Percentiles rank a stretch among this genome's conserved stretches.
Conservation (phyloP, 2,888 invertebrate species). For the Meteorus colon region DNA sequence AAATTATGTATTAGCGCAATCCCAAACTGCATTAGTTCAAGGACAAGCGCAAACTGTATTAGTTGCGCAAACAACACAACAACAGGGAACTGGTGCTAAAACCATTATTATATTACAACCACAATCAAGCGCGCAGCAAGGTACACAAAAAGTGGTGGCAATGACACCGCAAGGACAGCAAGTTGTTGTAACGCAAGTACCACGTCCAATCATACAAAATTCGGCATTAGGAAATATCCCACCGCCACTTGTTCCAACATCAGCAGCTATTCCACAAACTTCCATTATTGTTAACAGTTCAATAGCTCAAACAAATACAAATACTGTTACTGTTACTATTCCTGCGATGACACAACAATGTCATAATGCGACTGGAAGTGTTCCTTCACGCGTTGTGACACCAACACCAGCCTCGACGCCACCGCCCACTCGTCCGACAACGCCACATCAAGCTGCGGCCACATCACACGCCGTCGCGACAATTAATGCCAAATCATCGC, state of each 20-base stretch:
- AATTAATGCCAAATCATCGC: slow-evolving; percentile 37
- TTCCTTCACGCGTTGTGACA: slow-evolving; percentile 68
- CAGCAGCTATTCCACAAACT: slow-evolving; percentile 67
- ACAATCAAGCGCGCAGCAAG: slow-evolving; percentile 71
- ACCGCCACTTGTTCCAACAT: slow-evolving; percentile 71
- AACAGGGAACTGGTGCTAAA: slow-evolving; percentile 79
- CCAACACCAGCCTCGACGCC: slow-evolving; percentile 70
- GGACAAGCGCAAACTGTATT: slow-evolving; percentile 80
- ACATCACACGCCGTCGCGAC: slow-evolving; percentile 66
- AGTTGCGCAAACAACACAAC: slow-evolving; percentile 81
- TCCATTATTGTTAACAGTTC: slow-evolving; percentile 69
- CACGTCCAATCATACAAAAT: slow-evolving; percentile 75
- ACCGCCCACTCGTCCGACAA: slow-evolving; percentile 75
- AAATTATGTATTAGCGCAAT: slow-evolving; percentile 80
- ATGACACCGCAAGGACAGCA: slow-evolving; percentile 82
- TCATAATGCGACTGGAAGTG: slow-evolving; percentile 60
- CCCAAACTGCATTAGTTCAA: slow-evolving; percentile 77
- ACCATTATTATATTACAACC: slow-evolving; percentile 83
- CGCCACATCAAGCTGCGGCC: slow-evolving; percentile 70
- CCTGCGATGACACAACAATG: slow-evolving; percentile 67
- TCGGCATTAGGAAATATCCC: slow-evolving; percentile 74
- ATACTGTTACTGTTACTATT: slow-evolving; percentile 67
- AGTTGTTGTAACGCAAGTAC: slow-evolving; percentile 79
- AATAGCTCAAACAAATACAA: slow-evolving; percentile 63
- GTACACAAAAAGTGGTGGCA: slow-evolving; percentile 77